Conservation (phyloP, 2,113 vertebrate genomes). For the Podiceps cristatus region DNA sequence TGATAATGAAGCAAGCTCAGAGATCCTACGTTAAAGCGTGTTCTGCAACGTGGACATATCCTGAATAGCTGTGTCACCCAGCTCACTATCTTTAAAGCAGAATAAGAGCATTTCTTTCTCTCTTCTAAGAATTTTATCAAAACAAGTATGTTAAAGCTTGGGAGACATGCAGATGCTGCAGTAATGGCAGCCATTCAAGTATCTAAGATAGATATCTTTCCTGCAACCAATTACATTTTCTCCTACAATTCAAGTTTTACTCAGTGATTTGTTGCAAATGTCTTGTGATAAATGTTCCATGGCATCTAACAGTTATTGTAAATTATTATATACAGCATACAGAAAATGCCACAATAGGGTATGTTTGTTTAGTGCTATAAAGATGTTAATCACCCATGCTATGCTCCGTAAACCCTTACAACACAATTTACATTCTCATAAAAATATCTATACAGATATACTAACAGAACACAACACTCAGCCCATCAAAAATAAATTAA, state of each 20-base stretch:
- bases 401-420: slow-evolving; percentile 45
- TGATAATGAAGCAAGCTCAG: not conserved
- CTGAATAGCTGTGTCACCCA: not conserved
- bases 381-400: slow-evolving; percentile 62
- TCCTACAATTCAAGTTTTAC: not conserved
- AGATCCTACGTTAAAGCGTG: not conserved
- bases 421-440: slow-evolving; percentile 59
- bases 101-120: not conserved
- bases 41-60: not conserved
- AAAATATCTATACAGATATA: slow-evolving; percentile 34
- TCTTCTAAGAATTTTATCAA: not conserved
- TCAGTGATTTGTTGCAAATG: slow-evolving; percentile 44
- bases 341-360: slow-evolving; percentile 47
- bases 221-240: slow-evolving; percentile 12
- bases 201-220: not conserved
- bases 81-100: not conserved
- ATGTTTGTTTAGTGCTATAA: slow-evolving; percentile 66
- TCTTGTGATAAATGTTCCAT: slow-evolving; percentile 56
- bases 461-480: slow-evolving; percentile 30
- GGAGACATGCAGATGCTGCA: not conserved
- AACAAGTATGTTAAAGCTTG: slow-evolving; percentile 13
- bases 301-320: slow-evolving; percentile 39
- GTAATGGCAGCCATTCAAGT: slow-evolving; percentile 3
- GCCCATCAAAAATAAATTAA: slow-evolving; percentile 46
- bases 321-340: slow-evolving; percentile 33